Evolutionary conservation across 2,113 vertebrate species (phyloP).

Genomic region (Sphyrna mokarran): DNA sequence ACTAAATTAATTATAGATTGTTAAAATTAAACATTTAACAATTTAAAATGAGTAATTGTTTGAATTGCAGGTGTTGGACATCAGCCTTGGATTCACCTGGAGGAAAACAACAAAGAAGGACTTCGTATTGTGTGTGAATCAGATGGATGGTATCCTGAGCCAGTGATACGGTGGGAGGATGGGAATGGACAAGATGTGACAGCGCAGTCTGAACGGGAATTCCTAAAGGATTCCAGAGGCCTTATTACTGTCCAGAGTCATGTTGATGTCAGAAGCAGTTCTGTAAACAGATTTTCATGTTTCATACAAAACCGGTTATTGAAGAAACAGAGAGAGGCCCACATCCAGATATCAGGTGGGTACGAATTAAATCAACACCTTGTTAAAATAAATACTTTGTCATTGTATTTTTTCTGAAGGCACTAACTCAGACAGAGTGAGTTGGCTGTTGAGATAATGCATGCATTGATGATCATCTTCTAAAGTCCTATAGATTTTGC

Average conservation of each 20-base stretch:
- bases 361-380: not conserved
- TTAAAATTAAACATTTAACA: not conserved
- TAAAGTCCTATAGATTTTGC: too few relatives aligned
- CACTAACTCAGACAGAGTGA: too few relatives aligned
- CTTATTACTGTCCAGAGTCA: not conserved
- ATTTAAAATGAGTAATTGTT: not conserved
- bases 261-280: not conserved
- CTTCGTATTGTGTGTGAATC: not conserved
- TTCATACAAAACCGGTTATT: not conserved
- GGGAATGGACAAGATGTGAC: not conserved
- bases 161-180: not conserved
- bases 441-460: too few relatives aligned
- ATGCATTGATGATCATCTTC: too few relatives aligned
- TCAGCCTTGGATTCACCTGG: not conserved
- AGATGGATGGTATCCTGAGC: slow-evolving; percentile 26
- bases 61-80: not conserved
- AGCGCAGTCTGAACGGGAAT: not conserved
- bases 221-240: not conserved
- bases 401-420: too few relatives aligned
- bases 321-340: not conserved
- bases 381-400: not conserved
- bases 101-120: not conserved
- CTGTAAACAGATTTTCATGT: not conserved
- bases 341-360: slow-evolving; percentile 23
- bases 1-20: not conserved